A percentile compares a stretch with the other conserved stretches of the same genome.
These are phyloP conservation scores for Magallana gigas DNA, from an alignment of 1,140 invertebrate genomes.

Conservation along the genomic window DNA sequence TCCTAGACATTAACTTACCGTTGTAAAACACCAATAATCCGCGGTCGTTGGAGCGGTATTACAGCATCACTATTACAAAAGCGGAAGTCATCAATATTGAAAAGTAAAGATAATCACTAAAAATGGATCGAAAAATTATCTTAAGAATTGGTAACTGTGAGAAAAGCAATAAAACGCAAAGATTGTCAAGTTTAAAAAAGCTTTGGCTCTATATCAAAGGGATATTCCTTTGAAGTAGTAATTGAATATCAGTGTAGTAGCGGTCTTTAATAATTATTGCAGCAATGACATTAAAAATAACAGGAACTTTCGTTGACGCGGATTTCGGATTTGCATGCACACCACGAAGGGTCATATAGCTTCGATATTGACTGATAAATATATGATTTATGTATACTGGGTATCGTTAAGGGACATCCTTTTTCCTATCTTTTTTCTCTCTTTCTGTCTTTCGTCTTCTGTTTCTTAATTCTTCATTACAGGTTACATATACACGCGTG, in stretches of 20 bases:
- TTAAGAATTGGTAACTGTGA: conserved; percentile 38
- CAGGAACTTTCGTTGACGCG: conserved; percentile 30
- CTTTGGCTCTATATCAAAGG: conserved; percentile 35
- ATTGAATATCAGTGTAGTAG: conserved; percentile 27
- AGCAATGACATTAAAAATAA: conserved; percentile 29
- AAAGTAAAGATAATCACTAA: conserved; percentile 38
- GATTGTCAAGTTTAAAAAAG: conserved; percentile 36
- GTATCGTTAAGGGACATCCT: not conserved
- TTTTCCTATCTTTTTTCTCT: conserved; percentile 5
- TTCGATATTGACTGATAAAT: conserved; percentile 14
- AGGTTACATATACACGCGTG: too few relatives aligned
- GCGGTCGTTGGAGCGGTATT: not conserved
- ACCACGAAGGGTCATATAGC: not conserved
- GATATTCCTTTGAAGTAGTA: conserved; percentile 27
- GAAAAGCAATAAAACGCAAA: conserved; percentile 30
- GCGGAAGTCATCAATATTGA: conserved; percentile 22
- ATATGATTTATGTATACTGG: conserved; percentile 12
- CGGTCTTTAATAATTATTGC: conserved; percentile 30
- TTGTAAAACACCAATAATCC: conserved; percentile 11
- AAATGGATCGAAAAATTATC: conserved; percentile 36
- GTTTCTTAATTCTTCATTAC: not conserved
- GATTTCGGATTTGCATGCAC: conserved; percentile 19
- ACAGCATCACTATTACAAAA: conserved; percentile 31
- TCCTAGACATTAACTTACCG: conserved; percentile 26
- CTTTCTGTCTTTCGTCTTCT: not conserved